Percentiles rank a stretch among this genome's conserved stretches.
These are phyloP conservation scores for Drosophila pegasa DNA, from an alignment of 2,888 invertebrate species.

Conservation along the genomic window DNA sequence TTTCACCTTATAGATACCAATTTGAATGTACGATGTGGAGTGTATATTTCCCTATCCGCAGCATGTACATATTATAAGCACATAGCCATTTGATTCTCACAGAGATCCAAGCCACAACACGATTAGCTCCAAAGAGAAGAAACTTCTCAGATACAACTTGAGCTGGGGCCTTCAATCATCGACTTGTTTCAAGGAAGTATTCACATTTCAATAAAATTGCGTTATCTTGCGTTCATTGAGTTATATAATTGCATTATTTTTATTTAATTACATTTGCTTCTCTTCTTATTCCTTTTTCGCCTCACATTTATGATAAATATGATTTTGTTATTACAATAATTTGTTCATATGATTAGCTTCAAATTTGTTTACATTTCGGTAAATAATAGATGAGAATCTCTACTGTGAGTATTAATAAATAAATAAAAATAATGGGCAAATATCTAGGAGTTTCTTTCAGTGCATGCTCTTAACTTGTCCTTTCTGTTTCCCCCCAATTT, in stretches of 20 bases:
- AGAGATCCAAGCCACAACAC: too few species aligned
- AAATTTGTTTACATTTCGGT: slow-evolving; percentile 23
- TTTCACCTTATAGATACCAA: too few species aligned
- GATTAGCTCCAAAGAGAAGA: too few species aligned
- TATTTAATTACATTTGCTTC: slow-evolving; percentile 49
- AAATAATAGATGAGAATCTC: slow-evolving; percentile 34
- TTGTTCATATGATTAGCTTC: slow-evolving; percentile 17
- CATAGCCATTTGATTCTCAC: too few species aligned
- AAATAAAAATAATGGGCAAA: slow-evolving; percentile 56
- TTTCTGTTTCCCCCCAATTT: not conserved
- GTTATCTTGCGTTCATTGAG: not conserved
- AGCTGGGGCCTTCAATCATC: too few species aligned
- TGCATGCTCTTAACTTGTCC: slow-evolving; percentile 1
- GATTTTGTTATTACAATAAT: slow-evolving; percentile 42
- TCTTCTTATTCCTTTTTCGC: not conserved
- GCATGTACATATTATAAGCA: too few species aligned
- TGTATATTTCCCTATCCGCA: too few species aligned
- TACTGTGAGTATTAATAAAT: slow-evolving; percentile 58
- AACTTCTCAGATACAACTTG: too few species aligned
- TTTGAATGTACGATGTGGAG: too few species aligned
- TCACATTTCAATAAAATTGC: not conserved
- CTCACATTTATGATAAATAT: slow-evolving; percentile 58
- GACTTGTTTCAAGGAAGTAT: too few species aligned
- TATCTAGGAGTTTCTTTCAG: slow-evolving; percentile 13
- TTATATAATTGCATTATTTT: slow-evolving; percentile 22